A percentile compares a stretch with the other conserved stretches of the same genome.
phyloP scores from a whole-genome alignment of 2,113 vertebrate species.

The rabbit (Oryctolagus cuniculus) region mOryCun1.1 NC_091444.1:29520501-29521000 shows the following conservation, averaged over 20 bases:
- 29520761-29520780: neutral
- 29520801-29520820: neutral
- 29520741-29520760: neutral
- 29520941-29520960: too few species aligned
- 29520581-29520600: neutral
- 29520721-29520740: neutral
- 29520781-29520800: neutral
- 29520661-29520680: neutral
- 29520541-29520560: neutral
- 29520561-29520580: neutral
- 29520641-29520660: neutral
- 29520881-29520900: too few species aligned
- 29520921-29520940: too few species aligned
- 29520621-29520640: neutral
- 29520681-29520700: neutral
- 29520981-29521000: too few species aligned
- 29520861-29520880: neutral
- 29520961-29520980: too few species aligned
- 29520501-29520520: constrained; percentile 50
- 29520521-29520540: constrained; percentile 24
- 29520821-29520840: neutral
- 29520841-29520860: neutral
- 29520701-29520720: neutral
- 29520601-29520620: neutral
- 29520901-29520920: too few species aligned